Percentiles rank a stretch among this genome's conserved stretches.
phyloP scores from a whole-genome alignment of 2,888 invertebrate genomes.

The Drosophila sordidapex region DNA sequence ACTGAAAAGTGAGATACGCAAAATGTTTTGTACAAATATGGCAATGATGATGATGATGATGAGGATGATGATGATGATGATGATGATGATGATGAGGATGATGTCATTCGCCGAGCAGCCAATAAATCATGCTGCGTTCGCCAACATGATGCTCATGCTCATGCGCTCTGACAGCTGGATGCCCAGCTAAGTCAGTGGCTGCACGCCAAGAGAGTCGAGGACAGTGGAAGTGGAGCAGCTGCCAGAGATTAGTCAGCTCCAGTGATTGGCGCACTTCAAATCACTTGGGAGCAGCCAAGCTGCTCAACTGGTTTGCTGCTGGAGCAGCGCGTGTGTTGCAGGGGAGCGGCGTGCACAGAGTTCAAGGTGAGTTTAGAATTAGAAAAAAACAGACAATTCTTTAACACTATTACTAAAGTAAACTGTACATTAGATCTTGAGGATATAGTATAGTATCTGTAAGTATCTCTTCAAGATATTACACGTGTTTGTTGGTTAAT shows the following conservation, averaged over 20 bases:
- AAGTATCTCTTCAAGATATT: background rate
- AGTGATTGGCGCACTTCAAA: slow-evolving; percentile 62
- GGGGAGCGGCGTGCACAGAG: slow-evolving; percentile 45
- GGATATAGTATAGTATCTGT: background rate
- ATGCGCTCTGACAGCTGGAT: slow-evolving; percentile 58
- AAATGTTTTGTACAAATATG: slow-evolving; percentile 32
- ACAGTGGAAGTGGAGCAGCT: slow-evolving; percentile 67
- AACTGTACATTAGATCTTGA: background rate
- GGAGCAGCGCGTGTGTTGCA: slow-evolving; percentile 4
- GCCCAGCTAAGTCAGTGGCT: slow-evolving; percentile 25
- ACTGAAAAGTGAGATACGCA: slow-evolving; percentile 43
- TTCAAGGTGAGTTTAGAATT: slow-evolving; percentile 65
- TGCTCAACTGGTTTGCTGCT: slow-evolving; percentile 64
- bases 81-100: slow-evolving; percentile 55
- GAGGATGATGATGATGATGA: slow-evolving; percentile 11
- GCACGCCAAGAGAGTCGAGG: slow-evolving; percentile 36
- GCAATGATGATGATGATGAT: slow-evolving; percentile 18
- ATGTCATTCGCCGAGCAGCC: slow-evolving; percentile 64
- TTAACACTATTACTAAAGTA: background rate
- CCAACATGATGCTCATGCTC: slow-evolving; percentile 49
- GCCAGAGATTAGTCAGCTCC: slow-evolving; percentile 76
- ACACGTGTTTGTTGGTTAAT: background rate
- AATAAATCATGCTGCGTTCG: slow-evolving; percentile 70
- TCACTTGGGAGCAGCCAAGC: slow-evolving; percentile 47
- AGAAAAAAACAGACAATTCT: background rate